Conservation (phyloP, 1,140 invertebrate genomes). For the Heliconius nattereri region DNA sequence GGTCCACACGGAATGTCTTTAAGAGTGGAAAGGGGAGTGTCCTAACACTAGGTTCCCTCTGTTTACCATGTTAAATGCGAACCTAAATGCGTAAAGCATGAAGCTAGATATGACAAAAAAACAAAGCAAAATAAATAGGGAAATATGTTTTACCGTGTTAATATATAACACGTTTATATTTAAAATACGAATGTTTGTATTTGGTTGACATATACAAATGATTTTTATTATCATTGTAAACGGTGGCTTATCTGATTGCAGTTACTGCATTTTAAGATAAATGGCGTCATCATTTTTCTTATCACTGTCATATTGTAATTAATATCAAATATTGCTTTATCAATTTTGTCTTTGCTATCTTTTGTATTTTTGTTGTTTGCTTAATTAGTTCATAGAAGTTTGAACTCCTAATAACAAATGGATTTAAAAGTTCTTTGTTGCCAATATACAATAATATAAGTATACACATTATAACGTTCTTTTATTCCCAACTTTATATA, state of each 20-base stretch:
- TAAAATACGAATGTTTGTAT: background rate
- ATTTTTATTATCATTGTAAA: background rate
- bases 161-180: background rate
- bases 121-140: background rate
- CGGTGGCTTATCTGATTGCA: slow-evolving; percentile 12
- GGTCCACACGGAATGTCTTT: background rate
- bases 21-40: background rate
- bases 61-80: background rate
- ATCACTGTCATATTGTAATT: slow-evolving; percentile 16
- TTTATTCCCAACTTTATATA: background rate
- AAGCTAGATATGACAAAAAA: background rate
- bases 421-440: too few relatives aligned
- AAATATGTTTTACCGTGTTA: background rate
- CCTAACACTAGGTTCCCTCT: background rate
- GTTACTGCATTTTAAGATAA: background rate
- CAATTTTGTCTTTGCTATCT: background rate
- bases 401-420: too few relatives aligned
- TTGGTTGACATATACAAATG: background rate
- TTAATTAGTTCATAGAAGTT: too few relatives aligned
- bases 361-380: too few relatives aligned
- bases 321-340: background rate
- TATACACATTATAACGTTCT: too few relatives aligned
- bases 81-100: background rate
- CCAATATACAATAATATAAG: too few relatives aligned
- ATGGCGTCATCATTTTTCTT: slow-evolving; percentile 3